phyloP scores from a whole-genome alignment of 2,888 invertebrate genomes.

The Callyntrura guangdongensis region DNA sequence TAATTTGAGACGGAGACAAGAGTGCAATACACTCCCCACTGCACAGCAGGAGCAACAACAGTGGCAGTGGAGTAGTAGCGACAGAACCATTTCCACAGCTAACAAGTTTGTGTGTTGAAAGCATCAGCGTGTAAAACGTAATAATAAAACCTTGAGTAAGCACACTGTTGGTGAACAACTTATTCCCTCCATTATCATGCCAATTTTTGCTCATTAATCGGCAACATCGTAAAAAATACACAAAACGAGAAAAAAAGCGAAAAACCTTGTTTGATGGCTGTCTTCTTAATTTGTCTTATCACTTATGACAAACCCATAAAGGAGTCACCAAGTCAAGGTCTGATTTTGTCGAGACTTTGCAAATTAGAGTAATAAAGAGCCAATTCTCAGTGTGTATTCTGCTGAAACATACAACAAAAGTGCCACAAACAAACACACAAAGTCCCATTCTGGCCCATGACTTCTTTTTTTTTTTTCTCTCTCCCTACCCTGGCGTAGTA shows the following conservation, averaged over 20 bases:
- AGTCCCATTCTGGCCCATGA: not conserved
- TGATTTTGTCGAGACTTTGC: constrained; percentile 47
- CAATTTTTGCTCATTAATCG: constrained; percentile 39
- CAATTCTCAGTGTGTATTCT: not conserved
- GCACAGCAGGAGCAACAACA: not conserved
- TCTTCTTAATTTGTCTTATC: constrained; percentile 62
- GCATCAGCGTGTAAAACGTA: not conserved
- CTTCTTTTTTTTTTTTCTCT: not conserved
- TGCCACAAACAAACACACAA: not conserved
- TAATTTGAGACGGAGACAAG: not conserved
- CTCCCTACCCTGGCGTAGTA: constrained; percentile 5
- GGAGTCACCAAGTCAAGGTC: constrained; percentile 74
- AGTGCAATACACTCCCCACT: no score
- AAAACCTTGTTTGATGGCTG: constrained; percentile 50
- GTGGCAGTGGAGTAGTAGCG: not conserved
- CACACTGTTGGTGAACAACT: not conserved
- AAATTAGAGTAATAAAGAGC: constrained; percentile 58
- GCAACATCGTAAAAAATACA: constrained; percentile 10
- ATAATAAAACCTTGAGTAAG: not conserved
- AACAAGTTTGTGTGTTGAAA: constrained; percentile 20
- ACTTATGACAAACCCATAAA: constrained; percentile 59
- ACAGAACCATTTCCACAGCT: not conserved
- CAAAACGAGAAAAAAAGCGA: constrained; percentile 37
- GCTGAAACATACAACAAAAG: constrained; percentile 9
- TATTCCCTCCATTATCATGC: constrained; percentile 15